These are phyloP conservation scores for Casuarius casuarius DNA, from an alignment of 2,113 vertebrate species.

Conservation along the genomic window DNA sequence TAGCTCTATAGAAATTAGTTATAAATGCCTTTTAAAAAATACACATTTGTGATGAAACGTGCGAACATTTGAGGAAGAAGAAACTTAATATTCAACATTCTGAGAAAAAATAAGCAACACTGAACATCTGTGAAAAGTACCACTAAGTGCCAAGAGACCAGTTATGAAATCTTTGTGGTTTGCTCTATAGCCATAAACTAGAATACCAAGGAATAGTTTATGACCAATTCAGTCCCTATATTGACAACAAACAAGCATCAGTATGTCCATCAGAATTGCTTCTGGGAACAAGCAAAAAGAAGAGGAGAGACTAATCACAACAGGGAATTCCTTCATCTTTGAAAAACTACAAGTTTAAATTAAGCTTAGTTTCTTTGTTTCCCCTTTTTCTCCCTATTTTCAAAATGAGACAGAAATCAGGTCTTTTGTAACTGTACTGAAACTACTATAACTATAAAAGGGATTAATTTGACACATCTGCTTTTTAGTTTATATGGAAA, in stretches of 20 bases:
- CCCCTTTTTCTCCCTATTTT: not conserved
- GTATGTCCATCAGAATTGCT: not conserved
- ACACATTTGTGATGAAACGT: not conserved
- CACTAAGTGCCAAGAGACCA: not conserved
- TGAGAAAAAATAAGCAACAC: not conserved
- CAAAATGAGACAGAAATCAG: not conserved
- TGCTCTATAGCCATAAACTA: not conserved
- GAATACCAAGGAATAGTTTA: not conserved
- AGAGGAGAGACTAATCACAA: no score
- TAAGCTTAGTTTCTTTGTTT: not conserved
- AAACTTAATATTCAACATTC: not conserved
- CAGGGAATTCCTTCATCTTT: no score
- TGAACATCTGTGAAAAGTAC: not conserved
- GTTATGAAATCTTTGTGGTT: not conserved
- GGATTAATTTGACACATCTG: not conserved
- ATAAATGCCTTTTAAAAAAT: not conserved
- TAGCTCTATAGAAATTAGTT: not conserved
- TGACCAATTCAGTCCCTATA: not conserved
- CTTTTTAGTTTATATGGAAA: not conserved
- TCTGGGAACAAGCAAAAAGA: not conserved
- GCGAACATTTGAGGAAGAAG: not conserved
- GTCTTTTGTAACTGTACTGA: not conserved
- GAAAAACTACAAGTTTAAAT: not conserved
- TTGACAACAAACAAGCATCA: not conserved
- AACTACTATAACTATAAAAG: not conserved